Conservation (phyloP, 2,888 invertebrate species). For the Caenorhabditis sulstoni region DNA sequence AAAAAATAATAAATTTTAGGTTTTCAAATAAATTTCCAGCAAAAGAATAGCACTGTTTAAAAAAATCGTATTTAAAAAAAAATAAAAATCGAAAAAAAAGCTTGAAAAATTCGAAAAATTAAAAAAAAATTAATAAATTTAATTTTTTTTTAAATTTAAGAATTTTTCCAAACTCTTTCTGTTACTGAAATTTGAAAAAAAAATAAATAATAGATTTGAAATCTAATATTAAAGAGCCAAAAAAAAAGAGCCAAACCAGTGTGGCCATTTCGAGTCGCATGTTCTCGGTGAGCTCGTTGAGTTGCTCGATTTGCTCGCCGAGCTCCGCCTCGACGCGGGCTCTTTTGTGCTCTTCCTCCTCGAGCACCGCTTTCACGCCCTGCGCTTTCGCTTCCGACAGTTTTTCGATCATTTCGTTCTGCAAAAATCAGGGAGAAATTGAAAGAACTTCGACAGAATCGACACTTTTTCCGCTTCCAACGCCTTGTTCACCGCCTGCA, state of each 20-base stretch:
- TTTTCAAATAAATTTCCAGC: no score
- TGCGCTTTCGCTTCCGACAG: constrained; percentile 75
- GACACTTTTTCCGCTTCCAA: constrained; percentile 70
- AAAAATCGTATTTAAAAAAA: no score
- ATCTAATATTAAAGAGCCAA: background rate
- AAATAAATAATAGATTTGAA: no score
- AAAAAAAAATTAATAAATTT: no score
- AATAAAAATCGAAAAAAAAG: no score
- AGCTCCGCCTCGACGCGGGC: constrained; percentile 38
- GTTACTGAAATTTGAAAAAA: no score
- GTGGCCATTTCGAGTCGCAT: constrained; percentile 51
- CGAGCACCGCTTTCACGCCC: constrained; percentile 74
- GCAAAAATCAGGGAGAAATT: no score
- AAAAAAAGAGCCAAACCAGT: constrained; percentile 11
- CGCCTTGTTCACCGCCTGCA: constrained; percentile 62
- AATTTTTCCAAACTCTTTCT: no score
- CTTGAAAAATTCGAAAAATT: no score
- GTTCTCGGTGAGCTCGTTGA: constrained; percentile 46
- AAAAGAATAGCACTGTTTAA: no score
- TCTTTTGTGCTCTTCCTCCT: constrained; percentile 62
- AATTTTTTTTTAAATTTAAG: no score
- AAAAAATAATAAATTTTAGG: background rate
- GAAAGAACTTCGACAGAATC: no score
- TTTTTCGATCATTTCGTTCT: constrained; percentile 77
- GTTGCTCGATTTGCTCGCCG: constrained; percentile 52